These are phyloP conservation scores for Emydura subglobosa DNA, from an alignment of 2,113 vertebrate species.

Conservation along the genomic window DNA sequence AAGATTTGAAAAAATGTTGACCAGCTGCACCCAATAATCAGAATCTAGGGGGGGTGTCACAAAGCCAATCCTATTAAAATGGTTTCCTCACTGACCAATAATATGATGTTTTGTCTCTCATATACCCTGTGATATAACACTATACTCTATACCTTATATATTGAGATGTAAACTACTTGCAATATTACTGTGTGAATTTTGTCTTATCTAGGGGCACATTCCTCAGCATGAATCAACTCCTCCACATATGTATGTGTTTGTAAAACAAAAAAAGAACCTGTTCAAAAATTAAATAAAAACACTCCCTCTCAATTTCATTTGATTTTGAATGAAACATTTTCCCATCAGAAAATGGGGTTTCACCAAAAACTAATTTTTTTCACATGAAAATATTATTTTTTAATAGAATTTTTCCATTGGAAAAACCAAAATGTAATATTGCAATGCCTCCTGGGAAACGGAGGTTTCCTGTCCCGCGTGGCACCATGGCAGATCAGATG, in stretches of 20 bases:
- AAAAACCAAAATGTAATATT: not conserved
- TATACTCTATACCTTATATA: not conserved
- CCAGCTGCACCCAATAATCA: too few relatives aligned
- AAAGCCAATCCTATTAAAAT: not conserved
- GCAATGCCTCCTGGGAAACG: not conserved
- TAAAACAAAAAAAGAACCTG: not conserved
- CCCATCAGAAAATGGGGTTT: not conserved
- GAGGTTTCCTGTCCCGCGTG: not conserved
- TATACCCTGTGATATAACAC: not conserved
- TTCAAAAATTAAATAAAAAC: not conserved
- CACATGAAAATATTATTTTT: not conserved
- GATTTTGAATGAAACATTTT: not conserved
- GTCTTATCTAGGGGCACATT: not conserved
- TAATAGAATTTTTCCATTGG: not conserved
- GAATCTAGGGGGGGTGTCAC: rapidly evolving
- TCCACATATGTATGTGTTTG: too few relatives aligned
- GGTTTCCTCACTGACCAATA: rapidly evolving
- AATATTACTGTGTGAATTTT: too few relatives aligned
- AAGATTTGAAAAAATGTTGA: not conserved
- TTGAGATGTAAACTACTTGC: not conserved
- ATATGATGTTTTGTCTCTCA: not conserved
- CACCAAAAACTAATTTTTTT: not conserved
- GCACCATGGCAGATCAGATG: not conserved
- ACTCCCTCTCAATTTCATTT: not conserved
- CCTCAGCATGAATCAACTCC: too few relatives aligned